These are phyloP conservation scores for Peromyscus aztecus DNA, from an alignment of 2,797 vertebrate species.

Conservation along the genomic window DNA sequence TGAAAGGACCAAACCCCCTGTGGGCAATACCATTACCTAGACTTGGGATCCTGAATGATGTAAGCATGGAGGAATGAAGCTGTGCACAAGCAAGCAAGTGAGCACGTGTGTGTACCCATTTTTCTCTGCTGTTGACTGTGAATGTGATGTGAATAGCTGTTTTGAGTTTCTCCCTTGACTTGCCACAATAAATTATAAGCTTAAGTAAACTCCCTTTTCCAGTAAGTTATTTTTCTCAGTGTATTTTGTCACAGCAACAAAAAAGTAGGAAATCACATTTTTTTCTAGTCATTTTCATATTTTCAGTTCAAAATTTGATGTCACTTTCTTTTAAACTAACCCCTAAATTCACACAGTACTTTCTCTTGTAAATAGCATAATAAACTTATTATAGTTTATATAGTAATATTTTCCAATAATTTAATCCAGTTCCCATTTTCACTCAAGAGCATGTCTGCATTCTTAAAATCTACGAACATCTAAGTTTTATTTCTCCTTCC, in stretches of 20 bases:
- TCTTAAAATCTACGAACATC: not conserved
- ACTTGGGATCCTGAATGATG: not conserved
- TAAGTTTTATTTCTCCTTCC: not conserved
- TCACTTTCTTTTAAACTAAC: conserved; percentile 8
- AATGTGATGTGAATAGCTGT: too few species aligned
- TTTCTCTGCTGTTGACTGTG: not conserved
- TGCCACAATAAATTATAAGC: too few species aligned
- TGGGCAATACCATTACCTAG: not conserved
- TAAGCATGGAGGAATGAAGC: not conserved
- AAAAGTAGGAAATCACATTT: not conserved
- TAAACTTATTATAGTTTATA: not conserved
- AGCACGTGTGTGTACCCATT: too few species aligned
- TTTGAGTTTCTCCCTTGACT: too few species aligned
- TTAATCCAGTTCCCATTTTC: conserved; percentile 14
- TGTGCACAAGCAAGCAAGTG: not conserved
- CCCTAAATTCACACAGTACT: not conserved
- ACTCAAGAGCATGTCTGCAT: not conserved
- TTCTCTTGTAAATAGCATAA: not conserved
- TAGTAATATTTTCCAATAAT: not conserved
- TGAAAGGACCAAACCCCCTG: too few species aligned
- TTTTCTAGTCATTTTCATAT: not conserved
- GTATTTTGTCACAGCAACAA: not conserved
- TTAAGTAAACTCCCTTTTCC: not conserved
- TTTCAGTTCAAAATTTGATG: not conserved
- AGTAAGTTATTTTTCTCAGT: not conserved